A percentile compares a stretch with the other conserved stretches of the same genome.
Evolutionary conservation across 2,113 vertebrate genomes (phyloP).

Genomic region (Henicopernis longicauda): DNA sequence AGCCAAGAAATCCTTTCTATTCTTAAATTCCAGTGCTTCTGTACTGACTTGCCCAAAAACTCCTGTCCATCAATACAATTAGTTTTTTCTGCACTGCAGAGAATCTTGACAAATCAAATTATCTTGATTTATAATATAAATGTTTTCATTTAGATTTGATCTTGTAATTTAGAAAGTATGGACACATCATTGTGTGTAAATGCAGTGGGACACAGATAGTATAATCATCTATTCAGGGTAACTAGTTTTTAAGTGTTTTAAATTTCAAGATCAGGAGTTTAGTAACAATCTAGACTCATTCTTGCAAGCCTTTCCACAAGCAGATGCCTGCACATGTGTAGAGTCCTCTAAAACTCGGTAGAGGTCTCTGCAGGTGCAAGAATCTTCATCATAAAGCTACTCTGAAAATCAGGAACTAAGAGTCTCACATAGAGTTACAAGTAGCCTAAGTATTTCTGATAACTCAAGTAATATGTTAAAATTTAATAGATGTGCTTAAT

Average conservation of each 20-base stretch:
- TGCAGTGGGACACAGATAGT: neutral
- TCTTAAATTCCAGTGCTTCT: neutral
- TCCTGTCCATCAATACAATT: neutral
- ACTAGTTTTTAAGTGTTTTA: neutral
- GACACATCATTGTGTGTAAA: neutral
- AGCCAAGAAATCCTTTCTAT: neutral
- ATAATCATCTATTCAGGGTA: neutral
- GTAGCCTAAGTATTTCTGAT: neutral
- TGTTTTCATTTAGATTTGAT: neutral
- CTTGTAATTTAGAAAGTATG: neutral
- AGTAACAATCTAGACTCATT: neutral
- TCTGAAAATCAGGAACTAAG: neutral
- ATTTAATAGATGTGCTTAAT: neutral
- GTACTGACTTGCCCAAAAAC: neutral
- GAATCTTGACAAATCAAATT: neutral
- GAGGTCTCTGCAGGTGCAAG: neutral
- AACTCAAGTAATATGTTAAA: neutral
- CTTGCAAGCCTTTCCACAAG: neutral
- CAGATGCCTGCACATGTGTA: neutral
- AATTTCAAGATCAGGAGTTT: neutral
- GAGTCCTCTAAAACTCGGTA: neutral
- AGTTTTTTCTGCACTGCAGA: neutral
- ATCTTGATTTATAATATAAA: neutral
- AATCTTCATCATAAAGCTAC: neutral
- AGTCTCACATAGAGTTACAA: neutral